These are phyloP conservation scores for Xerus inauris DNA, from an alignment of 2,113 vertebrate species.

Conservation along the genomic window DNA sequence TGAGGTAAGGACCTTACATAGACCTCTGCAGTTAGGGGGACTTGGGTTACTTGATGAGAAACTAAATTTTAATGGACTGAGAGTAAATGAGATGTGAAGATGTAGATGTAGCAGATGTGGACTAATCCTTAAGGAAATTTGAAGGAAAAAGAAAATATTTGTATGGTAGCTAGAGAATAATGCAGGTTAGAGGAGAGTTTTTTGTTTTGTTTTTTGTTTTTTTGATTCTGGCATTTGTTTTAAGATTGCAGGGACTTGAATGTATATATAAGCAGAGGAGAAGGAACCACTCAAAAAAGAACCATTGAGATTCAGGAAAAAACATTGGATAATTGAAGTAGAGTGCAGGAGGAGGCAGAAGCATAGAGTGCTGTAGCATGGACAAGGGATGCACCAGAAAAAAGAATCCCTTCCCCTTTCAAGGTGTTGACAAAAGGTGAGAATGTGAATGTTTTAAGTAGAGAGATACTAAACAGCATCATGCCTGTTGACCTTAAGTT, in stretches of 20 bases:
- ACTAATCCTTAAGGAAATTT: not conserved
- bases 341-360: not conserved
- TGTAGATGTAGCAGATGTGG: not conserved
- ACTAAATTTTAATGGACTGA: not conserved
- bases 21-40: not conserved
- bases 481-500: not conserved
- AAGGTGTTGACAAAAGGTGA: not conserved
- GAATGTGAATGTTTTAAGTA: not conserved
- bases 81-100: not conserved
- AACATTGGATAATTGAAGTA: not conserved
- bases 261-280: fast-evolving
- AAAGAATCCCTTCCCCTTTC: not conserved
- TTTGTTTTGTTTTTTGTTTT: too few species aligned
- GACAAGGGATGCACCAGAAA: not conserved
- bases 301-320: not conserved
- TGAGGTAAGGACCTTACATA: not conserved
- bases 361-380: too few species aligned
- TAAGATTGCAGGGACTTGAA: not conserved
- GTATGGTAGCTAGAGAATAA: not conserved
- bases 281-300: not conserved
- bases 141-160: not conserved
- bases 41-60: not conserved
- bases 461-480: not conserved
- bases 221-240: not conserved
- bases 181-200: not conserved